These are phyloP conservation scores for Phylloscopus whistleri DNA, from an alignment of 2,113 vertebrate species.

Conservation along the genomic window DNA sequence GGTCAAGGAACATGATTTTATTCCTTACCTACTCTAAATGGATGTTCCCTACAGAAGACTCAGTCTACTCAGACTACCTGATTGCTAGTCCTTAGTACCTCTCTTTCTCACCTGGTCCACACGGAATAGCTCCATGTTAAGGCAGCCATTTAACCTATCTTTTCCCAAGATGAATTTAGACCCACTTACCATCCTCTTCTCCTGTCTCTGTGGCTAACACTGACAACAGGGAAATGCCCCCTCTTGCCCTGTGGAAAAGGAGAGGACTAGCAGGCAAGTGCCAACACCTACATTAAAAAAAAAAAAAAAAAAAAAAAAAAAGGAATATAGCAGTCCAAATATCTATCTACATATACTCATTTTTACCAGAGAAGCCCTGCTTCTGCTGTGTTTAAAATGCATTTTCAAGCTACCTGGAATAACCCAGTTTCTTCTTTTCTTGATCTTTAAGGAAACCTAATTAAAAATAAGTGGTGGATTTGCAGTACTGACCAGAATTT, in stretches of 20 bases:
- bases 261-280: neutral
- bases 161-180: neutral
- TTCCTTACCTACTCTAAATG: neutral
- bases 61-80: neutral
- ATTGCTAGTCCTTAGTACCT: neutral
- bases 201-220: neutral
- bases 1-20: neutral
- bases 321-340: neutral
- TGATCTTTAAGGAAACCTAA: neutral
- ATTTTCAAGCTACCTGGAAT: neutral
- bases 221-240: neutral
- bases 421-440: neutral
- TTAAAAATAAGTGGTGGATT: neutral
- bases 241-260: neutral
- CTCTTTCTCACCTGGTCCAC: neutral
- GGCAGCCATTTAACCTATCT: neutral
- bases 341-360: neutral
- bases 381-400: neutral
- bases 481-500: neutral
- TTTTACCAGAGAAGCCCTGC: neutral
- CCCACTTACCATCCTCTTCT: neutral
- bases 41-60: neutral
- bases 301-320: neutral
- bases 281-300: neutral
- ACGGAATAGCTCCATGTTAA: neutral